phyloP scores from a whole-genome alignment of 2,797 vertebrate species.

The Heliangelus exortis region DNA sequence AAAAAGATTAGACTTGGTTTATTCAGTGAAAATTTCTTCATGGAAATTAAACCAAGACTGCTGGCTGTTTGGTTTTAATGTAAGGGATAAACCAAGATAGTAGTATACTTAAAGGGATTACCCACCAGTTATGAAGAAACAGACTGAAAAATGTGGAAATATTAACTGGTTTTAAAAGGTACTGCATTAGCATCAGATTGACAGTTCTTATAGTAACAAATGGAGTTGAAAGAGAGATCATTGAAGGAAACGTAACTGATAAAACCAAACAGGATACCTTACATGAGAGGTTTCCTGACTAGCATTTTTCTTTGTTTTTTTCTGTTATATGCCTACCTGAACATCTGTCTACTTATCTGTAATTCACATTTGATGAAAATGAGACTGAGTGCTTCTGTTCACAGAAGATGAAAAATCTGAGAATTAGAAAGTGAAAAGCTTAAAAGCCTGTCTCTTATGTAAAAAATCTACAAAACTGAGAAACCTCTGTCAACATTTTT shows the following conservation, averaged over 20 bases:
- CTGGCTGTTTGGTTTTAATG: not conserved
- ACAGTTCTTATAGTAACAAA: not conserved
- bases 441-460: not conserved
- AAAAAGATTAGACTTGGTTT: not conserved
- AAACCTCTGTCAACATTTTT: not conserved
- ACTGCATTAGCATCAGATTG: not conserved
- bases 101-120: not conserved
- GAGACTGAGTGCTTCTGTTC: not conserved
- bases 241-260: not conserved
- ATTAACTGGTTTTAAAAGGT: conserved; percentile 1
- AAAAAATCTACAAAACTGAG: not conserved
- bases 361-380: not conserved
- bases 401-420: not conserved
- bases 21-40: not conserved
- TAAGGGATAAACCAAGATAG: not conserved
- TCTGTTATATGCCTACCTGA: not conserved
- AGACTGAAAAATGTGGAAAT: not conserved
- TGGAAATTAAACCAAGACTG: not conserved
- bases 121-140: not conserved
- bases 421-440: not conserved
- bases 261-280: not conserved
- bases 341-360: not conserved
- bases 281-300: not conserved
- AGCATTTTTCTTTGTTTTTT: not conserved
- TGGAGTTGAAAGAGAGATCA: not conserved